Base-by-base conservation (phyloP, 1,140 invertebrate genomes). In the Bombus sibiricus region DNA sequence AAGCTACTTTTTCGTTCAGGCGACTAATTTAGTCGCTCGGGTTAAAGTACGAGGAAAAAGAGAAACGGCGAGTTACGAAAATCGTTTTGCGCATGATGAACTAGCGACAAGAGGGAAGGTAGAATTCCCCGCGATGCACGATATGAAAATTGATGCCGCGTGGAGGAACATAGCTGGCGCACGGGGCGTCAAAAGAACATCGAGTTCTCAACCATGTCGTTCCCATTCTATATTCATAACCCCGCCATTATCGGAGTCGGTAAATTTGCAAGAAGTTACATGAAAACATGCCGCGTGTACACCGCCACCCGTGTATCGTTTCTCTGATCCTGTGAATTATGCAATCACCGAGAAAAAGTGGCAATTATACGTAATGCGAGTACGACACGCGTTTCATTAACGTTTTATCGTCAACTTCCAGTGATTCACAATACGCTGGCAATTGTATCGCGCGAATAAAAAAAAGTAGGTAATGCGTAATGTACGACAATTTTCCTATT, bases 101-200 rank as follows among this genome's bases (percentile, higher is more conserved):
- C 43, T 32, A 47, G 12, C 43, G 13, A 28, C 15, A 28, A 13
- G 1, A 43, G 1, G 9, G 13, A 28, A 47, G 22, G 34, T 34
- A 28, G n/a, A 43, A 72, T n/a, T 34, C 43, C 43, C 28, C 34
- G 34, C 62, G 57, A 66, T 43, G 69, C 83, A 39, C 39, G 72
- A 81, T 81, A 85, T 81, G 79, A 81, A 81, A 85, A 81, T 66
- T 85, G 79, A 68, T 73, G 83, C 53, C 83, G 32, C 47, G 62
- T 37, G 34, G 39, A 53, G 47, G 13, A 39, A 77, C 73, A 22
- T 53, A 37, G 53, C 9, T 57, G 32, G 22, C 5, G 15, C 18
- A 37, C 41, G 3, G 28, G 69, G 69, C 66, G 68, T 85, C 83
- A 85, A 75, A 73, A n/a, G 71, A 68, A 81, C 71, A 53, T 53